These are phyloP conservation scores for Anarsia innoxiella DNA, from an alignment of 2,888 invertebrate genomes.

Conservation along the genomic window DNA sequence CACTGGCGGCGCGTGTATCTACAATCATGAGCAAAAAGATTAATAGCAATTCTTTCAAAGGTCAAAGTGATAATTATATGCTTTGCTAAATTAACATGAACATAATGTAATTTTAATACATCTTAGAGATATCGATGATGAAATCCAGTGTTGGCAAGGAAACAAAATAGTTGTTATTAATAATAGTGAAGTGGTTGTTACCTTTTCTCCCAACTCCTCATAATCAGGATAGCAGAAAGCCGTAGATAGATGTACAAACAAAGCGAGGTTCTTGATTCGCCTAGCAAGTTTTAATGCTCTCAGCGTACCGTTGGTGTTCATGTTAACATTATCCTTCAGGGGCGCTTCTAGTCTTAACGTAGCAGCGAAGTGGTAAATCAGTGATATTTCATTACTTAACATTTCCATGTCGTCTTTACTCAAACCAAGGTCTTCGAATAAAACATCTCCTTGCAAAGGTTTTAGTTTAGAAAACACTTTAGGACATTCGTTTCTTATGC, in stretches of 20 bases:
- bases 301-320: slow-evolving; percentile 93
- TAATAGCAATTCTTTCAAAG: too few relatives aligned
- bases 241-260: slow-evolving; percentile 92
- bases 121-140: too few relatives aligned
- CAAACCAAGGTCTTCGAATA: slow-evolving; percentile 77
- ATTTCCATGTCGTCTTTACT: slow-evolving; percentile 72
- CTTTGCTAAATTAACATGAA: too few relatives aligned
- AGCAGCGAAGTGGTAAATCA: slow-evolving; percentile 95
- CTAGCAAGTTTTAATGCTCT: slow-evolving; percentile 85
- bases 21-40: too few relatives aligned
- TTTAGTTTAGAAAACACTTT: slow-evolving; percentile 82
- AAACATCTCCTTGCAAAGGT: slow-evolving; percentile 83
- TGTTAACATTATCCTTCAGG: slow-evolving; percentile 87
- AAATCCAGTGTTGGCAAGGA: too few relatives aligned
- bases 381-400: slow-evolving; percentile 80
- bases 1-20: slow-evolving; percentile 82
- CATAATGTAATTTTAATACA: too few relatives aligned
- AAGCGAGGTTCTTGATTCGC: slow-evolving; percentile 81
- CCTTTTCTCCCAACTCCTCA: slow-evolving; percentile 55
- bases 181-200: too few relatives aligned
- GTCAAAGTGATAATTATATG: too few relatives aligned
- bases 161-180: too few relatives aligned
- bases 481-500: slow-evolving; percentile 78
- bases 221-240: slow-evolving; percentile 97
- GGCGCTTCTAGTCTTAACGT: slow-evolving; percentile 92